These are phyloP conservation scores for Steinernema hermaphroditum DNA, from an alignment of 2,888 invertebrate genomes.

Conservation along the genomic window DNA sequence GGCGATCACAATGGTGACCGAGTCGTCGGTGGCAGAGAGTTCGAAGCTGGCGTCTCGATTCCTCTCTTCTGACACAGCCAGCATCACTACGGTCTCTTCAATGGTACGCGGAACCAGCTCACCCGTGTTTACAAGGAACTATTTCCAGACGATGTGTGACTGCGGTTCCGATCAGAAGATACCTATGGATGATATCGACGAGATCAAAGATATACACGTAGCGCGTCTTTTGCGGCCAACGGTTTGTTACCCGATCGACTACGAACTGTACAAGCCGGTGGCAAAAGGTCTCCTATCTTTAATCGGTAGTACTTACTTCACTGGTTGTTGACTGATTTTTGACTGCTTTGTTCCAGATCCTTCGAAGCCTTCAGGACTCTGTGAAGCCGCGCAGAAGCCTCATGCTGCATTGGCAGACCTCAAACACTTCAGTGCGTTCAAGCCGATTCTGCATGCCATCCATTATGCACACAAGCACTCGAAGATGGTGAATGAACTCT, in stretches of 20 bases:
- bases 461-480: not conserved
- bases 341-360: not conserved
- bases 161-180: not conserved
- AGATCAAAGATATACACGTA: not conserved
- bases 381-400: not conserved
- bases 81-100: not conserved
- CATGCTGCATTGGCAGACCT: not conserved
- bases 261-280: not conserved
- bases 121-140: no score
- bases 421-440: not conserved
- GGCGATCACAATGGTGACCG: not conserved
- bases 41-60: not conserved
- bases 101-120: no score
- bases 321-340: not conserved
- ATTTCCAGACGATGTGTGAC: not conserved
- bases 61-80: not conserved
- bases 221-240: not conserved
- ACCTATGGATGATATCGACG: not conserved
- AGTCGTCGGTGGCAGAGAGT: not conserved
- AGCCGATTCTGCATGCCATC: slow-evolving; percentile 15
- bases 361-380: not conserved
- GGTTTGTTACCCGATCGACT: not conserved
- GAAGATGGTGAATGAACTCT: not conserved
- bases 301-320: not conserved
- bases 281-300: not conserved